These are phyloP conservation scores for Sebastolobus alascanus DNA, from an alignment of 2,797 vertebrate species.

Conservation along the genomic window DNA sequence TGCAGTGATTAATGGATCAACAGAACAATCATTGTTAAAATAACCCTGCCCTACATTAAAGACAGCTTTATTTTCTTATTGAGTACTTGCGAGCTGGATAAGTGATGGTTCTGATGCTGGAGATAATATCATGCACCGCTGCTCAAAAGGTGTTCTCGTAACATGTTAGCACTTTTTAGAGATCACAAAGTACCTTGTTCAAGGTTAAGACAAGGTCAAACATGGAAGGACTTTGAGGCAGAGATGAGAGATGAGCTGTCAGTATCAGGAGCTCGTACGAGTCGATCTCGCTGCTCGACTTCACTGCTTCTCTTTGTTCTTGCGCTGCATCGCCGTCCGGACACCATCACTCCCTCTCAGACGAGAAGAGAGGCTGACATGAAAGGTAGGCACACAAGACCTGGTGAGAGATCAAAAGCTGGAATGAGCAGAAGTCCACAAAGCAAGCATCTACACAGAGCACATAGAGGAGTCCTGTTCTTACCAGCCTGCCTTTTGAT, in stretches of 20 bases:
- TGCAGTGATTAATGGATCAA: background rate
- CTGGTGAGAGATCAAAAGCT: slow-evolving; percentile 61
- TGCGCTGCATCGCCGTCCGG: slow-evolving; percentile 38
- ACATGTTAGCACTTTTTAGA: slow-evolving; percentile 13
- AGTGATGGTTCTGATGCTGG: background rate
- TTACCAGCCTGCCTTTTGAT: slow-evolving; percentile 56
- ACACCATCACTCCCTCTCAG: slow-evolving; percentile 43
- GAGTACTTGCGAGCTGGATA: no score
- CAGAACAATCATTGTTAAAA: background rate
- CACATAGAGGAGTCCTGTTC: slow-evolving; percentile 24
- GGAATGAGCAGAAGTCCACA: slow-evolving; percentile 21
- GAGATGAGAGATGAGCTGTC: slow-evolving; percentile 72
- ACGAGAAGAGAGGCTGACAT: slow-evolving; percentile 59
- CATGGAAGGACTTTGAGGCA: slow-evolving; percentile 40
- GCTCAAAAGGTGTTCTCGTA: background rate
- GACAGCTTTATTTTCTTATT: background rate
- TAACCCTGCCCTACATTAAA: background rate
- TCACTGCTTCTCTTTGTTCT: slow-evolving; percentile 59
- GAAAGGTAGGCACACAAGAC: slow-evolving; percentile 50
- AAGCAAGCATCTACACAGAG: slow-evolving; percentile 24
- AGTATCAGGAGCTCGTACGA: slow-evolving; percentile 45
- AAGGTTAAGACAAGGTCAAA: slow-evolving; percentile 47
- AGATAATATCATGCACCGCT: background rate
- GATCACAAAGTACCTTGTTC: slow-evolving; percentile 16
- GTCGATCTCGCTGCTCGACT: slow-evolving; percentile 36